Percentiles rank a stretch among this genome's conserved stretches.
These are phyloP conservation scores for Pyrgilauda ruficollis DNA, from an alignment of 2,113 vertebrate species.

Conservation along the genomic window DNA sequence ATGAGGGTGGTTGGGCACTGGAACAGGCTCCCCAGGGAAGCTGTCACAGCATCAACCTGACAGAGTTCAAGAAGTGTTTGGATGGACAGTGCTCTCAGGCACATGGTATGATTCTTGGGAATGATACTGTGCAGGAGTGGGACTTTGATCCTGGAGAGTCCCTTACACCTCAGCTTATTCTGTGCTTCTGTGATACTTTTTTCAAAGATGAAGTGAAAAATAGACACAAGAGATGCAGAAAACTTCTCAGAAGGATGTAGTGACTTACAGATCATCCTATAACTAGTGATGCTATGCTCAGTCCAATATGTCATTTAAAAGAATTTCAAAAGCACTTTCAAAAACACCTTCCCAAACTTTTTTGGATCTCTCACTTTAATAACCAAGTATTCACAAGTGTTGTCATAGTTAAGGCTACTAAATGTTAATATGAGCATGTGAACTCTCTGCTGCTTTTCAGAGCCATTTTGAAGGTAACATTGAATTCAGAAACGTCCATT, in stretches of 20 bases:
- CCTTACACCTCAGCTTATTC: background rate
- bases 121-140: background rate
- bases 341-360: background rate
- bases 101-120: background rate
- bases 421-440: background rate
- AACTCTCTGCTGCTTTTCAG: conserved; percentile 38
- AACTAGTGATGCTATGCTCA: background rate
- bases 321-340: background rate
- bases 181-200: background rate
- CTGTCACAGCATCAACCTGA: background rate
- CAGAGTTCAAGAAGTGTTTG: background rate
- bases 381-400: background rate
- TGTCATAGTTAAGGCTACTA: background rate
- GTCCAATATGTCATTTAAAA: background rate
- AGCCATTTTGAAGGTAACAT: conserved; percentile 68
- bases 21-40: too few relatives aligned
- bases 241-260: background rate
- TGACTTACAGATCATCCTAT: background rate
- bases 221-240: background rate
- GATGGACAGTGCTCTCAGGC: background rate
- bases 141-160: too few relatives aligned
- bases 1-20: background rate
- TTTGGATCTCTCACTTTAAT: background rate
- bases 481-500: conserved; percentile 66
- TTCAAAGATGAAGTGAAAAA: background rate